A percentile compares a stretch with the other conserved stretches of the same genome.
Conservation (phyloP, 2,888 invertebrate genomes). For the Chymomyza amoena region DNA sequence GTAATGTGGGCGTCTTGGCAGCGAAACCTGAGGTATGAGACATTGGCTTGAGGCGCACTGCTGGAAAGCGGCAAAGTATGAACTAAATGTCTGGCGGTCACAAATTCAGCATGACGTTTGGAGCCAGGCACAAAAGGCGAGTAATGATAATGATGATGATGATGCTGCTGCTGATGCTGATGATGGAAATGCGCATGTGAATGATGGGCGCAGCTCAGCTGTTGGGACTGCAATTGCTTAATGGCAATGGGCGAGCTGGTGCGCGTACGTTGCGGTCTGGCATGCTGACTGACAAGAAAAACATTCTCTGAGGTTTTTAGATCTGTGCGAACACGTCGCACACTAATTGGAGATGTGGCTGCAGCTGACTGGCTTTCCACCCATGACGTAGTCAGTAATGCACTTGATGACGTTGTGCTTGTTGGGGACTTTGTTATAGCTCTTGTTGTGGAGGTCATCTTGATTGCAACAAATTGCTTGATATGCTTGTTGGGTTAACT, state of each 20-base stretch:
- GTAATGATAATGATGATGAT: slow-evolving; percentile 12
- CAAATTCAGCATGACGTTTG: slow-evolving; percentile 2
- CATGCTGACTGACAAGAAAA: slow-evolving; percentile 62
- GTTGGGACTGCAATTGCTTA: slow-evolving; percentile 29
- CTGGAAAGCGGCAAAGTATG: slow-evolving; percentile 22
- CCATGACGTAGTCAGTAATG: background rate
- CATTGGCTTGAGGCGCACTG: slow-evolving; percentile 46
- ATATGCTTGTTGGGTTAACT: background rate
- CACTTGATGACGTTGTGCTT: background rate
- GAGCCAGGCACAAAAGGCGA: slow-evolving; percentile 25
- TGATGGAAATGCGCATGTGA: slow-evolving; percentile 5
- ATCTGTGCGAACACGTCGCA: slow-evolving; percentile 78
- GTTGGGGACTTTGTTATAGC: slow-evolving; percentile 25
- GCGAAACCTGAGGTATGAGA: slow-evolving; percentile 52
- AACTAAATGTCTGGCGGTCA: background rate
- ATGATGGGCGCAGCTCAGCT: slow-evolving; percentile 3
- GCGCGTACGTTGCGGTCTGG: slow-evolving; percentile 50
- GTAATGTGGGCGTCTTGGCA: slow-evolving; percentile 14
- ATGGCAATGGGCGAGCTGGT: slow-evolving; percentile 64
- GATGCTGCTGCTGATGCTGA: background rate
- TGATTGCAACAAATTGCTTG: background rate
- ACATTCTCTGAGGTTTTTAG: slow-evolving; percentile 78
- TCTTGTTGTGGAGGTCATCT: slow-evolving; percentile 10
- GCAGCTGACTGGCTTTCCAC: slow-evolving; percentile 9
- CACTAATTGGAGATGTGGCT: slow-evolving; percentile 70